Evolutionary conservation across 2,113 vertebrate species (phyloP), one percentile per base, ranked within the genome.

Genomic region (Orycteropus afer): DNA sequence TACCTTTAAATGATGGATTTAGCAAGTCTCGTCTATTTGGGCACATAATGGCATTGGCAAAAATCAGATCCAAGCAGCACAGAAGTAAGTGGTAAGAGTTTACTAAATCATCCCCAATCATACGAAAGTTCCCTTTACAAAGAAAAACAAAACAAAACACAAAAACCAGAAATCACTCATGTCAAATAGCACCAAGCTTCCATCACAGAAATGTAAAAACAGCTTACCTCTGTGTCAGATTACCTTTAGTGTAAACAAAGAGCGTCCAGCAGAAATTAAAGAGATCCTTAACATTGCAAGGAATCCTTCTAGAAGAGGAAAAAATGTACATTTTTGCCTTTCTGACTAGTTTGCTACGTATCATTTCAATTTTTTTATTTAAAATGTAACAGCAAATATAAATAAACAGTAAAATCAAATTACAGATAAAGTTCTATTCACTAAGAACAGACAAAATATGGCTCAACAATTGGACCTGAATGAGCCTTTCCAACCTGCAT

Each of bases 211-310:
- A 97, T 34, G 11, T 86, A 90, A 87, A 93, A 11, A 4, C 69
- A 90, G 13, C n/a, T n/a, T n/a, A n/a, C n/a, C n/a, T n/a, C n/a
- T 86, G 40, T 59, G 0, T 6, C 1, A 87, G 55, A 98, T 97
- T 99, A 99, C 99, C 99, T 98, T 99, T 99, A 0, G 99, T 99
- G 95, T 99, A 99, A 95, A 99, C 99, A 96, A 99, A 99, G 45
- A 99, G 98, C 2, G 99, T 99, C 99, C 99, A 99, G 98, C 99
- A 99, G 98, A 99, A 99, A 97, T 99, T 99, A 98, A 99, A 99
- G 81, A 99, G 99, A 90, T 99, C 99, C 83, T 98, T 99, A 97
- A 98, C 97, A 49, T 98, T 98, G 82, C 99, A 99, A 0, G 99
- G 99, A 91, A 99, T 96, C 7, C 98, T 98, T 47, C 99, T 99